phyloP scores from a whole-genome alignment of 2,888 invertebrate genomes.

The Tiliacea citrago region DNA sequence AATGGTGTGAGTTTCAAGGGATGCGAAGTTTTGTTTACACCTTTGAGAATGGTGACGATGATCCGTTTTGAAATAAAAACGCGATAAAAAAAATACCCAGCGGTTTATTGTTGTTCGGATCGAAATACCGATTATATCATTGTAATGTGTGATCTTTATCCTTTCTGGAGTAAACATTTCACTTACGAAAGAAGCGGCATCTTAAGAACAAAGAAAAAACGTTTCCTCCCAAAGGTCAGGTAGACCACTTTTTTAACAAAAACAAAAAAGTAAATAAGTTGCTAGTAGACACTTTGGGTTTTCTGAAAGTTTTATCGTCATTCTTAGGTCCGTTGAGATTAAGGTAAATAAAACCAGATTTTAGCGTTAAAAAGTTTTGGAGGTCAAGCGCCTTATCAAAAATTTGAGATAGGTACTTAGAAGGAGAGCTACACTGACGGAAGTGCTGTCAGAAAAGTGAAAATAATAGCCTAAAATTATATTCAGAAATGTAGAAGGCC shows the following conservation, averaged over 20 bases:
- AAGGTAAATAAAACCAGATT: conserved; percentile 45
- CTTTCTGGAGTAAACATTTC: conserved; percentile 11
- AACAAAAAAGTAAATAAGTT: conserved; percentile 47
- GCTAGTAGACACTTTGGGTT: conserved; percentile 32
- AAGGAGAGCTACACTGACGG: conserved; percentile 2
- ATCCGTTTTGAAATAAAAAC: conserved; percentile 13
- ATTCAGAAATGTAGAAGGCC: neutral
- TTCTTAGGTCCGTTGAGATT: conserved; percentile 50
- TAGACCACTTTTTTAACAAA: conserved; percentile 28
- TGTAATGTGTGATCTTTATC: neutral
- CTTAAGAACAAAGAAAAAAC: conserved; percentile 16
- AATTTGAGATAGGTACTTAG: conserved; percentile 8
- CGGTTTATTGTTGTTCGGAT: neutral
- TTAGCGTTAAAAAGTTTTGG: conserved; percentile 43
- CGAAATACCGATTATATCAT: conserved; percentile 6
- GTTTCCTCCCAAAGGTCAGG: conserved; percentile 44
- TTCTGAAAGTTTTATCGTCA: conserved; percentile 47
- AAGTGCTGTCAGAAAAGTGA: neutral
- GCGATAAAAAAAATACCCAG: neutral
- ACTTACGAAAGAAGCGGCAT: neutral
- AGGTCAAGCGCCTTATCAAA: conserved; percentile 42
- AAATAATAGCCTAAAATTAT: neutral
- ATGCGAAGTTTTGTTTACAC: conserved; percentile 61
- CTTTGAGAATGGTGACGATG: conserved; percentile 6
- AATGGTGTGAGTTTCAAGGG: conserved; percentile 72